These are phyloP conservation scores for Orgyia antiqua DNA, from an alignment of 2,888 invertebrate genomes.

Conservation along the genomic window DNA sequence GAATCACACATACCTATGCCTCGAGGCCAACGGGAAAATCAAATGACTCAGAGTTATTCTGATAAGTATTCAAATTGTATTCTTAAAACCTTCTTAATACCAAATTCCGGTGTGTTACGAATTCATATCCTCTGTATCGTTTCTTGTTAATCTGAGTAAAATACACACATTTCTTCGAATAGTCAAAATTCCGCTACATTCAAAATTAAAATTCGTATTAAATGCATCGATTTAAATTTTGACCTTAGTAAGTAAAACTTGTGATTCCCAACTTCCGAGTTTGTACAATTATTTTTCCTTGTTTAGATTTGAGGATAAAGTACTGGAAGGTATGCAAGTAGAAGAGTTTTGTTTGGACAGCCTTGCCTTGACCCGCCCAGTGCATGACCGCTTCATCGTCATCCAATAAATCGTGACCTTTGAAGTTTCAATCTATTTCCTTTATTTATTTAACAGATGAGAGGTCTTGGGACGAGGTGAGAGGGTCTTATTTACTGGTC, in stretches of 20 bases:
- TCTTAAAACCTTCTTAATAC: too few species aligned
- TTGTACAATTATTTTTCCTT: conserved; percentile 40
- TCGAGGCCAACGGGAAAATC: too few species aligned
- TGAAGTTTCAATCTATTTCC: conserved; percentile 46
- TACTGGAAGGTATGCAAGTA: conserved; percentile 20
- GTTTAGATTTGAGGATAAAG: conserved; percentile 26
- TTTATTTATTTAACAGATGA: conserved; percentile 45
- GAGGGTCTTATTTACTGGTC: conserved; percentile 25
- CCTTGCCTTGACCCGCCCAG: conserved; percentile 49
- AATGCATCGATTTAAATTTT: conserved; percentile 12
- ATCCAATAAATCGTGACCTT: conserved; percentile 50
- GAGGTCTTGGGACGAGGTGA: conserved; percentile 15
- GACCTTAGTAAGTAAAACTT: conserved; percentile 20
- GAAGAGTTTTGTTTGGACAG: conserved; percentile 38
- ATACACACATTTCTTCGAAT: conserved; percentile 11
- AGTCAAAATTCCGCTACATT: conserved; percentile 11
- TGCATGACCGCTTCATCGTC: conserved; percentile 41
- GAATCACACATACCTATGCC: too few species aligned
- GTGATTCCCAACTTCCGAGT: conserved; percentile 41
- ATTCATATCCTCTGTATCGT: too few species aligned
- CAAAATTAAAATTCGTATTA: conserved; percentile 7
- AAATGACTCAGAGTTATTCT: too few species aligned
- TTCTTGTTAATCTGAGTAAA: conserved; percentile 4
- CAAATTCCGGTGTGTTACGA: too few species aligned
- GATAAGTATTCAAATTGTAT: too few species aligned